These are phyloP conservation scores for Heliconius ethilla DNA, from an alignment of 2,888 invertebrate genomes.

Conservation along the genomic window DNA sequence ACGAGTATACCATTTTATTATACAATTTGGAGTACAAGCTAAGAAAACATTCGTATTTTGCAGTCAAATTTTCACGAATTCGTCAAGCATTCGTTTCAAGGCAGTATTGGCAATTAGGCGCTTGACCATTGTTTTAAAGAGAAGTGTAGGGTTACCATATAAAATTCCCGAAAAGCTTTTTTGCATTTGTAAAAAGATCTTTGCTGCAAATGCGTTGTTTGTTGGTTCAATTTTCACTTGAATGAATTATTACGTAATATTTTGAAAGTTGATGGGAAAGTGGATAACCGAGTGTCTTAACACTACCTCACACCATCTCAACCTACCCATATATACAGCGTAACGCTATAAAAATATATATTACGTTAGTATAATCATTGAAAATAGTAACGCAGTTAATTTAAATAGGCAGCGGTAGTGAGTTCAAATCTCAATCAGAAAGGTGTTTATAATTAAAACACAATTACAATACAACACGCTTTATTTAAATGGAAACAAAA, in stretches of 20 bases:
- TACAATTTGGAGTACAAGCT: background rate
- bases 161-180: slow-evolving; percentile 3
- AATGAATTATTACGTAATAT: background rate
- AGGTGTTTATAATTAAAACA: too few relatives aligned
- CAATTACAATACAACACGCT: background rate
- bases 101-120: slow-evolving; percentile 41
- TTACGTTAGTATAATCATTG: too few relatives aligned
- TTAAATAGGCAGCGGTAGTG: too few relatives aligned
- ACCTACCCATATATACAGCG: background rate
- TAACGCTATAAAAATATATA: background rate
- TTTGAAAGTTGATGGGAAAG: background rate
- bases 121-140: slow-evolving; percentile 27
- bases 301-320: too few relatives aligned
- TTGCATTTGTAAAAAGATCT: slow-evolving; percentile 10
- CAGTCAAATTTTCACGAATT: slow-evolving; percentile 49
- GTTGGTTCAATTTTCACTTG: too few relatives aligned
- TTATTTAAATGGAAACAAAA: too few relatives aligned
- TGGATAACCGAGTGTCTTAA: background rate
- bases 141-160: slow-evolving; percentile 14
- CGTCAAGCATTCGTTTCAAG: slow-evolving; percentile 47
- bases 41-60: slow-evolving; percentile 38
- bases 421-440: too few relatives aligned
- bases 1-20: background rate
- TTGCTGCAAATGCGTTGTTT: too few relatives aligned
- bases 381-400: too few relatives aligned